Evolutionary conservation across 2,888 invertebrate genomes (phyloP).

Genomic region (Drepanosiphum platanoidis): DNA sequence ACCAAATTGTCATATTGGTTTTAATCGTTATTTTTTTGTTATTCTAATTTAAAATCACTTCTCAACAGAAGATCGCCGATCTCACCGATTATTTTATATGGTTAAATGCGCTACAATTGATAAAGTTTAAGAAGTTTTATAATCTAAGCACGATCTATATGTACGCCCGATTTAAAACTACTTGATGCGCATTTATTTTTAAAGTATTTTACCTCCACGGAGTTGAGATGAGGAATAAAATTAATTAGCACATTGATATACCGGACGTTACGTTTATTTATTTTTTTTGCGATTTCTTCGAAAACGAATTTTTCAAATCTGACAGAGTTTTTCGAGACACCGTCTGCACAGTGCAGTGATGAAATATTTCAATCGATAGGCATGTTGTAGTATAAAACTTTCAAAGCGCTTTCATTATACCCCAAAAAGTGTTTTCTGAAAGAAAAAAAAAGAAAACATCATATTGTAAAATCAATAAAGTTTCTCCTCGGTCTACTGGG

Average conservation of each 20-base stretch:
- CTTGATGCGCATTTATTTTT: background rate
- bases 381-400: background rate
- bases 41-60: too few relatives aligned
- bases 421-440: slow-evolving; percentile 11
- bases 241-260: background rate
- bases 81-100: too few relatives aligned
- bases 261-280: background rate
- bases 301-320: background rate
- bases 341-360: background rate
- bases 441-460: background rate
- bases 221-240: background rate
- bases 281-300: background rate
- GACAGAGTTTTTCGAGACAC: background rate
- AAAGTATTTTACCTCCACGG: background rate
- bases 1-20: too few relatives aligned
- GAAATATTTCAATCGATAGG: slow-evolving; percentile 6
- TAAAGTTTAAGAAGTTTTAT: too few relatives aligned
- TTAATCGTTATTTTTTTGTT: too few relatives aligned
- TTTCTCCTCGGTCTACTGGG: background rate
- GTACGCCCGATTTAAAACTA: background rate
- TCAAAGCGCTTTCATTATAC: background rate
- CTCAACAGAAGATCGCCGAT: too few relatives aligned
- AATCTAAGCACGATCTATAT: background rate
- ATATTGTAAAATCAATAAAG: slow-evolving; percentile 34
- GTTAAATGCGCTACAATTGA: too few relatives aligned